Base-by-base conservation (phyloP, 2,888 invertebrate genomes). In the Cerceris rybyensis region DNA sequence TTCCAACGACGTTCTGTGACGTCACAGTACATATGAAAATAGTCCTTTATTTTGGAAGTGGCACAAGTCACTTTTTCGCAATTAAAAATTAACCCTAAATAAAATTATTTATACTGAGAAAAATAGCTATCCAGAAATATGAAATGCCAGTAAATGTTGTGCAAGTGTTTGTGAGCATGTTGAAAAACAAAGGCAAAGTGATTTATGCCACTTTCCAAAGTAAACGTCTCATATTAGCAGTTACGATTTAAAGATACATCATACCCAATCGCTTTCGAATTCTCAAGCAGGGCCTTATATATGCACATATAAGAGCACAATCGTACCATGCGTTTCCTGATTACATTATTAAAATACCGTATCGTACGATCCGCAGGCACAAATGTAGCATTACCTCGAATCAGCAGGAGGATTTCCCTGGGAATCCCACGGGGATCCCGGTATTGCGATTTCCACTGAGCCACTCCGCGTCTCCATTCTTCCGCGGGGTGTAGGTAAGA, bases 381-480 rank as follows among this genome's bases (percentile, higher is more conserved):
- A 60, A 28, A 28, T 28, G 28, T 4, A 41, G 54, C 63, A 63
- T 41, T 54, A 28, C 16, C 42, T n/a, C 42, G 57, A 73, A 60
- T 28, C 60, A 39, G 42, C 64, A 43, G 52, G 58, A 70, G 75
- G 70, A 77, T 77, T 85, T 17, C 59, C 55, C 46, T n/a, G 54
- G 11, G 14, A 52, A 75, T 77, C 65, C 82, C 82, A 14, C 14
- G 70, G 77, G 78, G 81, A 74, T 70, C 67, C 52, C 68, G 75
- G 55, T 76, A 64, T 70, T 46, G 70, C 75, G 82, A 82, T 86
- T 87, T 83, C 80, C 83, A 70, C 42, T 68, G 77, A 82, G 75
- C 79, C 76, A 80, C 79, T 83, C 64, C 69, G 76, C 75, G 65
- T 72, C 71, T 80, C 73, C 69, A 85, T 87, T 87, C 84, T 83